phyloP scores from a whole-genome alignment of 1,140 invertebrate genomes.

The Caenorhabditis remanei region DNA sequence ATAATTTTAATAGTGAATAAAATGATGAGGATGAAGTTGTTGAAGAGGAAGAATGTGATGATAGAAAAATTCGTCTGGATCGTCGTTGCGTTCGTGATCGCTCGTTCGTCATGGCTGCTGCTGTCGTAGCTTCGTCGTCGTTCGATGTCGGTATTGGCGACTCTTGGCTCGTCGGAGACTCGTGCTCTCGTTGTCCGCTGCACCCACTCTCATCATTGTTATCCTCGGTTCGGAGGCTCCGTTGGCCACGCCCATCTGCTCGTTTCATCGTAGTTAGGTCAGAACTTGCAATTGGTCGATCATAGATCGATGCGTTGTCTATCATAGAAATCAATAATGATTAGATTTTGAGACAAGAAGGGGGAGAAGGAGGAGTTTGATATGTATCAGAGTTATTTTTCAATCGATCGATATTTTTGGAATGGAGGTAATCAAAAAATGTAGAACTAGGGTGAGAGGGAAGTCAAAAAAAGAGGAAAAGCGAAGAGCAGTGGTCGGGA shows the following conservation, averaged over 20 bases:
- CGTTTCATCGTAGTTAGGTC: slow-evolving; percentile 54
- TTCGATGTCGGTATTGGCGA: slow-evolving; percentile 55
- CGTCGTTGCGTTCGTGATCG: slow-evolving; percentile 49
- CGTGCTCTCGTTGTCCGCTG: slow-evolving; percentile 52
- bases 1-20: slow-evolving; percentile 33
- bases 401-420: slow-evolving; percentile 30
- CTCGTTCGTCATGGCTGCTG: slow-evolving; percentile 53
- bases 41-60: neutral
- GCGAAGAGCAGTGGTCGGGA: slow-evolving; percentile 50
- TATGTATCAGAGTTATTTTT: neutral
- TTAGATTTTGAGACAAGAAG: neutral
- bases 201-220: slow-evolving; percentile 55
- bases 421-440: slow-evolving; percentile 49
- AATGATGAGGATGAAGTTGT: neutral
- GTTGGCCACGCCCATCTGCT: slow-evolving; percentile 51
- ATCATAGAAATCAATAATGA: slow-evolving; percentile 17
- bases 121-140: slow-evolving; percentile 52
- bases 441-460: slow-evolving; percentile 44
- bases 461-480: slow-evolving; percentile 23
- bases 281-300: slow-evolving; percentile 54
- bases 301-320: slow-evolving; percentile 48
- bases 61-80: slow-evolving; percentile 39
- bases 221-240: slow-evolving; percentile 49
- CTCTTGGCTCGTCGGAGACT: slow-evolving; percentile 51
- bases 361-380: neutral